These are phyloP conservation scores for Luehdorfia chinensis DNA, from an alignment of 1,140 invertebrate species.

Conservation along the genomic window DNA sequence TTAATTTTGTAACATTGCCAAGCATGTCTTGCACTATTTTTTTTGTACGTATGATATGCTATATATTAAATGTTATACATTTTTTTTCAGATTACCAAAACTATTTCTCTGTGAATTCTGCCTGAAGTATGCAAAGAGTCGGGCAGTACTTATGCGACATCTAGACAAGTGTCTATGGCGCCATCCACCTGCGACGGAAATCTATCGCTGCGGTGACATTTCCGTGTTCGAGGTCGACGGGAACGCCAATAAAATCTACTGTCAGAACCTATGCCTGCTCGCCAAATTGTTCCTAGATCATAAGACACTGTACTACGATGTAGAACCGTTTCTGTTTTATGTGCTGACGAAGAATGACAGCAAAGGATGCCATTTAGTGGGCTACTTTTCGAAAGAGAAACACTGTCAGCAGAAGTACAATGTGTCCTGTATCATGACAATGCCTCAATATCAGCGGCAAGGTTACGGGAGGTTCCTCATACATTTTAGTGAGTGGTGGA, in stretches of 20 bases:
- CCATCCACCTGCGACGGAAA: constrained; percentile 97
- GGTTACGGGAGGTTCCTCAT: constrained; percentile 98
- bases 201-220: constrained; percentile 92
- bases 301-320: constrained; percentile 99
- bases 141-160: constrained; percentile 92
- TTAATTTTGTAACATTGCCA: no score
- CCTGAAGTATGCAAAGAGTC: constrained; percentile 97
- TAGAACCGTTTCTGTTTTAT: constrained; percentile 99
- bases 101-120: constrained; percentile 98
- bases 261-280: constrained; percentile 97
- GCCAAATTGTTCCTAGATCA: constrained; percentile 99
- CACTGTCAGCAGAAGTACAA: constrained; percentile 99
- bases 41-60: no score
- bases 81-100: constrained; percentile 87
- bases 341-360: constrained; percentile 96
- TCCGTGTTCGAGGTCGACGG: constrained; percentile 97
- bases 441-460: constrained; percentile 98
- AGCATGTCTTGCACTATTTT: no score
- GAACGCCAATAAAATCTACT: constrained; percentile 98
- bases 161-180: constrained; percentile 95
- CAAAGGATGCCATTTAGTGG: constrained; percentile 91
- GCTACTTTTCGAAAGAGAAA: constrained; percentile 97
- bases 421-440: constrained; percentile 99
- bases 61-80: no score
- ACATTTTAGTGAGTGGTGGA: constrained; percentile 91